Evolutionary conservation across 2,888 invertebrate genomes (phyloP).

Genomic region (Adelognathus sp.): DNA sequence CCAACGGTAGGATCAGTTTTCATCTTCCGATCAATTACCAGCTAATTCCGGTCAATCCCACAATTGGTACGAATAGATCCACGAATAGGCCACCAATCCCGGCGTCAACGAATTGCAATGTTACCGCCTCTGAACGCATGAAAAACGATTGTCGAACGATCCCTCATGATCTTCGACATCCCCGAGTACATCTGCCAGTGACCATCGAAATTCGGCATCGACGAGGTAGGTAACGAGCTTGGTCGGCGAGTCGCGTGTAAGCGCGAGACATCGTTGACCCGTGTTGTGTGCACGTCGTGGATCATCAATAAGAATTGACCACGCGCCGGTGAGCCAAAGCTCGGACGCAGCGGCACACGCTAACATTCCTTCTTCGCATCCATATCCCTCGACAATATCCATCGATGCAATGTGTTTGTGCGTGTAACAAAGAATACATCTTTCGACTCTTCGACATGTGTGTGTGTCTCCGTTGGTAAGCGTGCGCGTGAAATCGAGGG

Average conservation of each 20-base stretch:
- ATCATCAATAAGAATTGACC: constrained; percentile 71
- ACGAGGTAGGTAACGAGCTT: background rate
- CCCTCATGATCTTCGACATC: background rate
- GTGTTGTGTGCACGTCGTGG: constrained; percentile 41
- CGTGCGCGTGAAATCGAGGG: constrained; percentile 20
- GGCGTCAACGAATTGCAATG: background rate
- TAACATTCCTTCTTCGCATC: background rate
- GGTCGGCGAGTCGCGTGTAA: background rate
- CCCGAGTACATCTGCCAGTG: background rate
- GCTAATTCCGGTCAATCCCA: too few species aligned
- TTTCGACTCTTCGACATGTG: constrained; percentile 18
- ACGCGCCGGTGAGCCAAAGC: constrained; percentile 64
- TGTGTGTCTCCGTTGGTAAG: constrained; percentile 13
- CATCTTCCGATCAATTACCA: too few species aligned
- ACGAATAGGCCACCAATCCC: too few species aligned
- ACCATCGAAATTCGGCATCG: background rate
- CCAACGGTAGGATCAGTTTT: too few species aligned
- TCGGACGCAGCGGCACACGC: constrained; percentile 15
- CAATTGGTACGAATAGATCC: too few species aligned
- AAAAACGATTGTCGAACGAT: background rate
- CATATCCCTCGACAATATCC: background rate
- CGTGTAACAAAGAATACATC: constrained; percentile 18
- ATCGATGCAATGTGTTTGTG: too few species aligned
- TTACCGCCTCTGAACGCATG: constrained; percentile 61
- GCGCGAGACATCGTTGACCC: background rate